A percentile compares a stretch with the other conserved stretches of the same genome.
phyloP scores from a whole-genome alignment of 2,113 vertebrate genomes.

The Ochotona curzoniae region DNA sequence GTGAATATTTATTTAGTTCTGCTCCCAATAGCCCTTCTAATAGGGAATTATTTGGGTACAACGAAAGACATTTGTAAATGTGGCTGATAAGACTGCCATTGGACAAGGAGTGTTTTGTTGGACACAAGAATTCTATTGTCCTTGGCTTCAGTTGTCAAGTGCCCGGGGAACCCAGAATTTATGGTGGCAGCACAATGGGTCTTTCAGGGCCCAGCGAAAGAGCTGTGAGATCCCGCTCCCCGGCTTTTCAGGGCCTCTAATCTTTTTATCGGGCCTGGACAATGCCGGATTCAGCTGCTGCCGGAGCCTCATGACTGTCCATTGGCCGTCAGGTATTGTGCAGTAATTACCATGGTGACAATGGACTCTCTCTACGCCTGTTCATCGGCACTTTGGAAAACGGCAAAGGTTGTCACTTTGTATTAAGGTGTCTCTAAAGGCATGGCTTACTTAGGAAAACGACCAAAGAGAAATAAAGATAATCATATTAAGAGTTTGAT shows the following conservation, averaged over 20 bases:
- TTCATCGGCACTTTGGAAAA: constrained; percentile 69
- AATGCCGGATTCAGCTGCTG: constrained; percentile 92
- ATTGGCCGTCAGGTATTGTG: constrained; percentile 85
- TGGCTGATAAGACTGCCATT: constrained; percentile 92
- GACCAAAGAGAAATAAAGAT: constrained; percentile 61
- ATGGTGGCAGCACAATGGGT: constrained; percentile 93
- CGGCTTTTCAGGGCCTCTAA: constrained; percentile 92
- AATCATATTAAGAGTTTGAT: constrained; percentile 66
- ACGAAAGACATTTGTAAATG: constrained; percentile 98
- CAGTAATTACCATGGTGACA: constrained; percentile 87
- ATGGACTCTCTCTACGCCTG: constrained; percentile 70
- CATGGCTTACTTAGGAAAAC: constrained; percentile 79
- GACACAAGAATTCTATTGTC: constrained; percentile 95
- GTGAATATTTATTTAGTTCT: constrained; percentile 94
- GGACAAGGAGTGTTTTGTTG: constrained; percentile 96
- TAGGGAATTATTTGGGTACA: constrained; percentile 91
- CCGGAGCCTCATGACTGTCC: constrained; percentile 84
- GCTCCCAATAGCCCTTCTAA: constrained; percentile 90
- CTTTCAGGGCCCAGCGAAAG: constrained; percentile 92
- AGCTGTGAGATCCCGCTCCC: constrained; percentile 91
- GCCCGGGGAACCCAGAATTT: constrained; percentile 94
- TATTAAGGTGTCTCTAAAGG: constrained; percentile 77
- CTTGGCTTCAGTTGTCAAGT: constrained; percentile 92
- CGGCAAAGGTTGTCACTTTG: constrained; percentile 82
- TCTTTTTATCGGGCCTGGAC: constrained; percentile 94